Base-by-base conservation (phyloP, 2,113 vertebrate species). In the Pongo pygmaeus region DNA sequence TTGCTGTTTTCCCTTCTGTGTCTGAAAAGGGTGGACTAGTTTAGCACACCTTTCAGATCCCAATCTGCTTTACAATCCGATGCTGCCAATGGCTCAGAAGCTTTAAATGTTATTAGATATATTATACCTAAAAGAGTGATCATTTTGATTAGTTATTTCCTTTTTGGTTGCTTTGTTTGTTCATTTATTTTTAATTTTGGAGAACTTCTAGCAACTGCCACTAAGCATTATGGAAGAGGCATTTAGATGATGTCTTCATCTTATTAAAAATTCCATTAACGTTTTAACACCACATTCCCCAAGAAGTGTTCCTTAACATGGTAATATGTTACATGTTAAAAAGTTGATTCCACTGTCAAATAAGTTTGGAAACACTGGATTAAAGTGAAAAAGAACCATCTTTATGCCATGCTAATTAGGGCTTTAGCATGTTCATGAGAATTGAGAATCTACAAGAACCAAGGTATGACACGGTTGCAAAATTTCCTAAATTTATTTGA, bases 201-300 rank as follows among this genome's bases (percentile, higher is more conserved):
- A 90, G 43, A 87, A 61, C 64, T 93, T 59, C 25, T 30, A 92
- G 8, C 57, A 88, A 90, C n/a, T 70, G 48, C 27, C 61, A 48
- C n/a, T 79, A 93, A 93, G 40, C n/a, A 93, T 94, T 97, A 94
- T 59, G 48, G 43, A 94, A 84, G 43, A 43, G 70, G 59, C 43
- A 80, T 87, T 93, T 86, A 55, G 52, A 91, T 95, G 52, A 69
- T 72, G 9, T 69, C 27, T 64, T 84, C 20, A 77, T 43, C 43
- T 93, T 78, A 94, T 78, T 93, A 96, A 95, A 96, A 93, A 78
- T 77, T 93, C 46, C 18, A 64, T 85, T 38, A 52, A 75, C 43
- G 2, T 80, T 88, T 96, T 96, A 90, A 75, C 67, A 81, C 75
- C 23, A 59, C 27, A 89, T 90, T 90, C 75, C 48, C 46, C 32